Percentiles rank a stretch among this genome's conserved stretches.
Evolutionary conservation across 2,797 vertebrate species (phyloP).

Genomic region (Pseudochirops cupreus): DNA sequence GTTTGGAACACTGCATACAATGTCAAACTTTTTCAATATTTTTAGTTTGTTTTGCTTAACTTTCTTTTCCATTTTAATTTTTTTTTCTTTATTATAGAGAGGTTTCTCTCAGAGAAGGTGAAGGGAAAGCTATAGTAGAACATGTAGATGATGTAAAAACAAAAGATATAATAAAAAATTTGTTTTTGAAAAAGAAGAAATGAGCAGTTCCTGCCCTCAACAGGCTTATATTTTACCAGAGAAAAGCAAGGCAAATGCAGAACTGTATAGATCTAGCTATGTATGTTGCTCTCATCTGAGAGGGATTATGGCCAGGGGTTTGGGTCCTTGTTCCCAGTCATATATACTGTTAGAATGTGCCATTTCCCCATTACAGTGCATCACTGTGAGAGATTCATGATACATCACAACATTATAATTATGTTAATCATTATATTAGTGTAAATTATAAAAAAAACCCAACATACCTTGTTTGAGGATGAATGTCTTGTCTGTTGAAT

Average conservation of each 20-base stretch:
- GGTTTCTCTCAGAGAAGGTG: not conserved
- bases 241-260: not conserved
- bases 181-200: not conserved
- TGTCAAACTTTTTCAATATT: not conserved
- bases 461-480: conserved; percentile 87
- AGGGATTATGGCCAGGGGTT: not conserved
- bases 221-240: not conserved
- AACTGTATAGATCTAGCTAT: not conserved
- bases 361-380: not conserved
- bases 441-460: not conserved
- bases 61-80: not conserved
- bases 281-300: not conserved
- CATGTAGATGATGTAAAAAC: not conserved
- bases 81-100: not conserved
- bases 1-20: not conserved
- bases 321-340: not conserved
- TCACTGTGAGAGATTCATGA: not conserved
- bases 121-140: not conserved
- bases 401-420: not conserved
- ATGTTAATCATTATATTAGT: conserved; percentile 14
- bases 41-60: not conserved
- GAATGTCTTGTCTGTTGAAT: conserved; percentile 88
- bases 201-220: not conserved
- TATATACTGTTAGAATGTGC: not conserved
- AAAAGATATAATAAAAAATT: not conserved